Conservation (phyloP, 2,113 vertebrate genomes). For the Apeltes quadracus region DNA sequence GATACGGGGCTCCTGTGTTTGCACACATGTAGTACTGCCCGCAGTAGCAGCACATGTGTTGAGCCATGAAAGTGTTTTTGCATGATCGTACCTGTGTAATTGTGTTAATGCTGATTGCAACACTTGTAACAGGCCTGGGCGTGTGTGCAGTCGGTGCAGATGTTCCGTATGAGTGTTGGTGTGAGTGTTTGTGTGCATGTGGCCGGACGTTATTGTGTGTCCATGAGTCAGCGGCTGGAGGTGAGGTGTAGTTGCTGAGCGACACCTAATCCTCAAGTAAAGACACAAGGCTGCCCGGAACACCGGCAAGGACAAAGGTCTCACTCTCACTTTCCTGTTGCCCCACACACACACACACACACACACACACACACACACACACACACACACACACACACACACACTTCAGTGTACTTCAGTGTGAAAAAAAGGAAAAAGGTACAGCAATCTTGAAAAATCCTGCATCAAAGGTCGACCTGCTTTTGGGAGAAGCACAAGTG, state of each 20-base stretch:
- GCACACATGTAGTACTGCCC: neutral
- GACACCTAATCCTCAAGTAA: slow-evolving; percentile 46
- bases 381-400: neutral
- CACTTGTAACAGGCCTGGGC: slow-evolving; percentile 35
- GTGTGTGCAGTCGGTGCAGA: slow-evolving; percentile 20
- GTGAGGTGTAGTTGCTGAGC: slow-evolving; percentile 26
- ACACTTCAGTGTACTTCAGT: slow-evolving; percentile 1
- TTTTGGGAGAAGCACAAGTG: neutral
- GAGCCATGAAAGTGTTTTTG: neutral
- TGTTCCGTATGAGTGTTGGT: neutral
- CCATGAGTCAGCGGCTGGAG: slow-evolving; percentile 20
- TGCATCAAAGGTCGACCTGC: neutral
- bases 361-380: neutral
- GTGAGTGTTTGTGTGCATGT: neutral
- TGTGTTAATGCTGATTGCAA: slow-evolving; percentile 34
- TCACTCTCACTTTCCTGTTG: slow-evolving; percentile 2
- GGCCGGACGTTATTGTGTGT: neutral
- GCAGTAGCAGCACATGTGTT: neutral
- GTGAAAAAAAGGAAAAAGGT: neutral
- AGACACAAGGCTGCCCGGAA: slow-evolving; percentile 35
- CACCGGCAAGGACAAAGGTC: slow-evolving; percentile 15
- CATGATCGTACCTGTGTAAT: slow-evolving; percentile 1
- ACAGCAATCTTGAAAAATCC: neutral
- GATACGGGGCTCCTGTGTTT: neutral
- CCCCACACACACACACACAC: neutral